A percentile compares a stretch with the other conserved stretches of the same genome.
Conservation (phyloP, 2,888 invertebrate species). For the Coelopa pilipes region DNA sequence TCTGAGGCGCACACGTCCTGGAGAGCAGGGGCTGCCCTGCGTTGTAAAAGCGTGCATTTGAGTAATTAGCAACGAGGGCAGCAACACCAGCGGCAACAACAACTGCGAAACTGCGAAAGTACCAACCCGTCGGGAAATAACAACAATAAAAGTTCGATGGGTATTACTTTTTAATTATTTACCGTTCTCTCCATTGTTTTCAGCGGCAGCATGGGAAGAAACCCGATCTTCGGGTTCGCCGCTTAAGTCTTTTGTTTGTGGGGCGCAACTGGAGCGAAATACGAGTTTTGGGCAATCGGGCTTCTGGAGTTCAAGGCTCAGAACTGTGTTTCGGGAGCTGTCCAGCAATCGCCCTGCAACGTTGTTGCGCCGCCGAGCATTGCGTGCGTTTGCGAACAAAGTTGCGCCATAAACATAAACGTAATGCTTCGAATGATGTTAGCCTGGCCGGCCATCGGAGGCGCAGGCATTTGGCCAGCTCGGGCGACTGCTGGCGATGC, state of each 20-base stretch:
- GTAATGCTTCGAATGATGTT: background rate
- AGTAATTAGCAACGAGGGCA: slow-evolving; percentile 25
- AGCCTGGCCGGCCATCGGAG: too few species aligned
- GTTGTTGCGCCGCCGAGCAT: background rate
- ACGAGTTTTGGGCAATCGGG: too few species aligned
- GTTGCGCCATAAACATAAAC: slow-evolving; percentile 2
- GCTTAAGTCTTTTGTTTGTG: too few species aligned
- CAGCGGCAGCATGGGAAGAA: too few species aligned
- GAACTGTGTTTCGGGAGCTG: too few species aligned
- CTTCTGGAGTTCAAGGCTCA: too few species aligned
- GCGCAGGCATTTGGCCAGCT: slow-evolving; percentile 3
- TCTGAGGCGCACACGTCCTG: background rate
- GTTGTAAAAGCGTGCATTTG: slow-evolving; percentile 19
- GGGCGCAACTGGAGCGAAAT: too few species aligned
- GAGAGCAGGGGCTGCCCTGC: background rate
- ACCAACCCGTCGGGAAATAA: background rate
- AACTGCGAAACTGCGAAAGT: background rate
- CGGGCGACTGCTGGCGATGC: background rate
- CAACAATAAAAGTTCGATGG: background rate
- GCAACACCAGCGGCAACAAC: background rate
- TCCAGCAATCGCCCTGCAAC: background rate
- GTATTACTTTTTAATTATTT: background rate
- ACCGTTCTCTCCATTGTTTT: background rate
- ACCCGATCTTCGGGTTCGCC: too few species aligned
- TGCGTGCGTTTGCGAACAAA: background rate